phyloP scores from a whole-genome alignment of 2,888 invertebrate species.

The Netelia virgata region DNA sequence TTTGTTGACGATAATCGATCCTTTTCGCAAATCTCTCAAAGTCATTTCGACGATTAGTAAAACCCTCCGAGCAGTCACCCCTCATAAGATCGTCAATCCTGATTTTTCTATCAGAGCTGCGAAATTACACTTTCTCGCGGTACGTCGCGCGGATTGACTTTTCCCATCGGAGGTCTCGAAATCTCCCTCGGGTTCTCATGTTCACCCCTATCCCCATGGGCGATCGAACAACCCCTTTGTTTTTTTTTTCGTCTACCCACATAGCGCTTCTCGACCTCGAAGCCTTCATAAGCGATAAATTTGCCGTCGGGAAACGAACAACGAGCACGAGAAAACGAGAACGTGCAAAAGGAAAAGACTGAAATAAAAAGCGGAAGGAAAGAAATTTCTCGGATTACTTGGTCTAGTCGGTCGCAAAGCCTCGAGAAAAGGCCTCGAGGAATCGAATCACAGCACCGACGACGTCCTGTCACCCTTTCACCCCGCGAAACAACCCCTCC shows the following conservation, averaged over 20 bases:
- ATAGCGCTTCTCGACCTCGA: not conserved
- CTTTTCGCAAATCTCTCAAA: not conserved
- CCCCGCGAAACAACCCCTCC: not conserved
- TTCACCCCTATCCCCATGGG: conserved; percentile 13
- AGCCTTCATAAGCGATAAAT: conserved; percentile 2
- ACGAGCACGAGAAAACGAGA: not conserved
- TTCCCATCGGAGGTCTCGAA: not conserved
- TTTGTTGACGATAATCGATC: not conserved
- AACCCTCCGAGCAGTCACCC: too few species aligned
- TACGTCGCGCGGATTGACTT: not conserved
- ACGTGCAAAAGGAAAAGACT: conserved; percentile 7
- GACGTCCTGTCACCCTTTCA: not conserved
- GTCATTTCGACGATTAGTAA: not conserved
- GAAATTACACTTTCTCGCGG: conserved; percentile 25
- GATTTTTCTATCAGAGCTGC: conserved; percentile 2
- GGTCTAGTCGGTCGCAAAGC: conserved; percentile 17
- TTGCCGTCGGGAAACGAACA: not conserved
- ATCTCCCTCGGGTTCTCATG: conserved; percentile 19
- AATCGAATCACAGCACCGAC: conserved; percentile 66
- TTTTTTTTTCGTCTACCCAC: not conserved
- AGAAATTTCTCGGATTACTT: not conserved
- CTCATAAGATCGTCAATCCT: not conserved
- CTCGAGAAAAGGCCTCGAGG: conserved; percentile 25
- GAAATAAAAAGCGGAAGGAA: conserved; percentile 12
- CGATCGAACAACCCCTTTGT: not conserved